Conservation (phyloP, 2,797 vertebrate species). For the Naso thynnoides region DNA sequence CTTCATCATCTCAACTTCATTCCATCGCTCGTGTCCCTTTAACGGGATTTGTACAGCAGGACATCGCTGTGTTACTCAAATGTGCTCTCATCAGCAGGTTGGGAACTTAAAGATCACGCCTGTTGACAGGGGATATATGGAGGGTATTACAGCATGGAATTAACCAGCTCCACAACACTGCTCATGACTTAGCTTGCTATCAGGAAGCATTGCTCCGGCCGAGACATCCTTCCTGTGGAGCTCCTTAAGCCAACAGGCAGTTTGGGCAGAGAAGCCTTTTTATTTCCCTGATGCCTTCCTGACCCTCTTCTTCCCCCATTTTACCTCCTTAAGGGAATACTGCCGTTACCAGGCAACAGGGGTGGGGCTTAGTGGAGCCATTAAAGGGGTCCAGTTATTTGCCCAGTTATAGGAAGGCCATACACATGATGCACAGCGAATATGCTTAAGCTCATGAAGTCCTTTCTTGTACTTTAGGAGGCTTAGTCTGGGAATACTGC, state of each 20-base stretch:
- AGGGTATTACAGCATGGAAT: slow-evolving; percentile 72
- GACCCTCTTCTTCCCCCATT: slow-evolving; percentile 49
- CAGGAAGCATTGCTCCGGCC: slow-evolving; percentile 41
- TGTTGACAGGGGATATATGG: slow-evolving; percentile 73
- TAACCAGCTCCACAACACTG: slow-evolving; percentile 70
- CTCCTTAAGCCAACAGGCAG: slow-evolving; percentile 52
- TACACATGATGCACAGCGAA: slow-evolving; percentile 41
- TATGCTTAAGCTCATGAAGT: slow-evolving; percentile 29
- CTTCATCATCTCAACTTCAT: slow-evolving; percentile 52
- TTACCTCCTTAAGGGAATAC: slow-evolving; percentile 55
- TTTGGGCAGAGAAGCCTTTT: slow-evolving; percentile 46
- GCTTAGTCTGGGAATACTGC: neutral
- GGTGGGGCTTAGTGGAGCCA: slow-evolving; percentile 44
- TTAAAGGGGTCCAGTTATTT: slow-evolving; percentile 36
- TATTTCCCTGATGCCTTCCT: slow-evolving; percentile 61
- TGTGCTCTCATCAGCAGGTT: slow-evolving; percentile 77
- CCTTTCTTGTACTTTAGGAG: slow-evolving; percentile 3
- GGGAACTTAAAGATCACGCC: slow-evolving; percentile 70
- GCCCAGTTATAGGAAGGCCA: slow-evolving; percentile 34
- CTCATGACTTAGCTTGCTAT: slow-evolving; percentile 57
- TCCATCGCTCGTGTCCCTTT: slow-evolving; percentile 47
- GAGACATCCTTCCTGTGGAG: slow-evolving; percentile 45
- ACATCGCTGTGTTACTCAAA: slow-evolving; percentile 56
- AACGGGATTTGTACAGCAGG: slow-evolving; percentile 56
- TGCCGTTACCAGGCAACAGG: slow-evolving; percentile 79